Evolutionary conservation across 2,113 vertebrate genomes (phyloP).

Genomic region (Pteruthius melanotis): DNA sequence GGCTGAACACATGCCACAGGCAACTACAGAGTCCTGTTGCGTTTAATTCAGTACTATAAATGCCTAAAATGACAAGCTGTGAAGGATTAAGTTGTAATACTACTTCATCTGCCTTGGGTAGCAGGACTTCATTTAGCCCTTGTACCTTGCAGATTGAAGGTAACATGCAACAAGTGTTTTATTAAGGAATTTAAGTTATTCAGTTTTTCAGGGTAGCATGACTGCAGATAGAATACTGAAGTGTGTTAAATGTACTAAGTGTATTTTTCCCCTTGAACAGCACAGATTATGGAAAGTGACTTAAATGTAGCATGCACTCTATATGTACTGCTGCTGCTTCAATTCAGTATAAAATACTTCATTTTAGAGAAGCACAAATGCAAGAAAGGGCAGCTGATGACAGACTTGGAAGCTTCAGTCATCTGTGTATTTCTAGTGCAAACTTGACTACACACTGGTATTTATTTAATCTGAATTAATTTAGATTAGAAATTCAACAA

Average conservation of each 20-base stretch:
- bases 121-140: constrained; percentile 20
- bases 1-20: constrained; percentile 83
- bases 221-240: not conserved
- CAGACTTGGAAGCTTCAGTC: not conserved
- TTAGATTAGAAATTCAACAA: too few species aligned
- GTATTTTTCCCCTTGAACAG: not conserved
- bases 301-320: not conserved
- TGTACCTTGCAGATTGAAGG: not conserved
- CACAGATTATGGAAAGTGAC: not conserved
- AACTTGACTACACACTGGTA: not conserved
- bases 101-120: constrained; percentile 24
- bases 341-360: not conserved
- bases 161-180: not conserved
- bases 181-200: not conserved
- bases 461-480: not conserved
- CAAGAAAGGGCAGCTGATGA: not conserved
- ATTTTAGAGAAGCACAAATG: not conserved
- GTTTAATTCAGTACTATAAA: constrained; percentile 45
- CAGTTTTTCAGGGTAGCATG: not conserved
- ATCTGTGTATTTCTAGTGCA: not conserved
- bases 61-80: not conserved
- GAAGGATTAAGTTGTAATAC: constrained; percentile 59
- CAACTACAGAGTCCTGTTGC: constrained; percentile 66
- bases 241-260: not conserved
- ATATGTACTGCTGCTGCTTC: not conserved